Conservation (phyloP, 1,140 invertebrate genomes). For the Drosophila virilis region DNA sequence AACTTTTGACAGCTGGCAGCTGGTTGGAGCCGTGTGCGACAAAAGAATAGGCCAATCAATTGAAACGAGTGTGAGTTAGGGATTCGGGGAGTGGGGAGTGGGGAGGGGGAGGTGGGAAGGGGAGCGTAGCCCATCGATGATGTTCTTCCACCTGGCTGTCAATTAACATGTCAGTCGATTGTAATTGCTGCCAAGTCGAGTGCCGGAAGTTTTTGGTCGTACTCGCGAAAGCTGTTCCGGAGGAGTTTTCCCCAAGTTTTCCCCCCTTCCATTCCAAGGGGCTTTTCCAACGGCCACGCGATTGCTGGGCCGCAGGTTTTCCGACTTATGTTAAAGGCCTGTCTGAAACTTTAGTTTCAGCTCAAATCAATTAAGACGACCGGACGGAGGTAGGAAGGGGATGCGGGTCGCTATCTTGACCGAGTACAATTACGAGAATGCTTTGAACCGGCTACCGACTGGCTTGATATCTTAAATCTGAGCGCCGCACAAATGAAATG, state of each 20-base stretch:
- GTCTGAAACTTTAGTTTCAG: constrained; percentile 12
- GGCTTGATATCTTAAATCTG: constrained; percentile 58
- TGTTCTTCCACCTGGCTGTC: constrained; percentile 36
- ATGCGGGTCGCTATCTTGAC: constrained; percentile 43
- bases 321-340: constrained; percentile 14
- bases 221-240: constrained; percentile 57
- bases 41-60: constrained; percentile 18
- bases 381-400: background rate
- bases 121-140: too few relatives aligned
- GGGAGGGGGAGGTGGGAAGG: too few relatives aligned
- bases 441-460: background rate
- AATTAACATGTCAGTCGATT: constrained; percentile 75
- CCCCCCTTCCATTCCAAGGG: background rate
- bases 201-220: constrained; percentile 74
- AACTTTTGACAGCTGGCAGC: constrained; percentile 43
- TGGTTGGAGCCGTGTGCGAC: background rate
- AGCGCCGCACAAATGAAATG: constrained; percentile 67
- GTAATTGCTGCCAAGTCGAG: constrained; percentile 55
- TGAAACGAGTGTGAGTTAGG: background rate
- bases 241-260: constrained; percentile 13
- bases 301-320: constrained; percentile 34
- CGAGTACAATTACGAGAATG: constrained; percentile 48
- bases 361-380: constrained; percentile 51
- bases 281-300: constrained; percentile 21
- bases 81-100: too few relatives aligned